Base-by-base conservation (phyloP, 2,797 vertebrate species). In the Allobates femoralis region DNA sequence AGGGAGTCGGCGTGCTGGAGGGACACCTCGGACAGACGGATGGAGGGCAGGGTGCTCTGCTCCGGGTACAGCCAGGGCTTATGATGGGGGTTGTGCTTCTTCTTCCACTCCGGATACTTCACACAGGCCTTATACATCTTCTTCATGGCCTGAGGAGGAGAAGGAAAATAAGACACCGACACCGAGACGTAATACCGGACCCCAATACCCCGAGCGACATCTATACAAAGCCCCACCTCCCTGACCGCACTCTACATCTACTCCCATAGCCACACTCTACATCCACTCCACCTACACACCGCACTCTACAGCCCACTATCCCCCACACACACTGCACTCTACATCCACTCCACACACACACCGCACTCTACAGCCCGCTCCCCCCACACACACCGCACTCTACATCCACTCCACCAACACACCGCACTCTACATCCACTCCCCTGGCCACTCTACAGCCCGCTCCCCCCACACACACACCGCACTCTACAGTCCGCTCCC, bases 41-140 rank as follows among this genome's bases (percentile, higher is more conserved):
- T 93, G 89, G 87, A 94, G 58, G 96, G 93, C 89, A 99, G 91
- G 1, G 89, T 93, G 93, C 94, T 98, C 96, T 99, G 98, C 93
- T 99, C 98, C 0, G 98, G 98, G 90, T 94, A 97, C 16, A 99
- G 93, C 98, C 98, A 99, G 0, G 98, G 97, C 89, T 99, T 99
- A 88, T 95, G 94, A 53, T 92, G 92, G 0, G 97, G 96, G 90
- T 94, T 94, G 86, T 99, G 97, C 84, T 93, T 96, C 94, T 94
- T 95, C 92, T 99, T 99, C 98, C 98, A 99, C 73, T 97, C 97
- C 0, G 92, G 91, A 75, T 99, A 99, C 91, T 98, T 98, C 84
- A 98, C 73, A 89, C 97, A 97, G 0, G 97, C 98, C 90, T 98
- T 98, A 91, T 95, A 94, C 94, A 99, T 99, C 91, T 96, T 97